Percentiles rank a stretch among this genome's conserved stretches.
Conservation (phyloP, 2,113 vertebrate genomes). For the Aythya baeri region DNA sequence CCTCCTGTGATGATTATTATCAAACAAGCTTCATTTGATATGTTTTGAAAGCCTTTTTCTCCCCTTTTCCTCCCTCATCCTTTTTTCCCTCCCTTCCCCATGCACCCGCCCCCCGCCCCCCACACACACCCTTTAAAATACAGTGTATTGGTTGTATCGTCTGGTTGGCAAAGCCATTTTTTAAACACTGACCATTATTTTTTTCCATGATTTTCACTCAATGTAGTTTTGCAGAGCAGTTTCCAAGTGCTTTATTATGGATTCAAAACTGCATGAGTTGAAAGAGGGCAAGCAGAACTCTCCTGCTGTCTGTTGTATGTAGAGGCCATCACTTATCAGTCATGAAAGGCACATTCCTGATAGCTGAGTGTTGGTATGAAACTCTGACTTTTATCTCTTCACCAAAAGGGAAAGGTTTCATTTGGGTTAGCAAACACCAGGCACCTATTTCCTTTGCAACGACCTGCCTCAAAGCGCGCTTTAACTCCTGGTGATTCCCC, state of each 20-base stretch:
- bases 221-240: background rate
- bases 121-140: background rate
- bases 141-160: background rate
- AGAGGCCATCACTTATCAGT: slow-evolving; percentile 55
- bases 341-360: slow-evolving; percentile 47
- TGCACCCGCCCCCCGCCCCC: background rate
- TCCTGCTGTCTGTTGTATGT: background rate
- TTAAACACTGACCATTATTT: background rate
- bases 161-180: background rate
- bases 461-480: background rate
- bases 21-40: background rate
- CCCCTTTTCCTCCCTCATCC: background rate
- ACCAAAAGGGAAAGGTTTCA: slow-evolving; percentile 49
- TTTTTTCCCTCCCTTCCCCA: background rate
- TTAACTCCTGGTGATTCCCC: background rate
- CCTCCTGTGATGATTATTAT: background rate
- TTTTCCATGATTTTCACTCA: background rate
- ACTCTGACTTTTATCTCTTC: slow-evolving; percentile 44
- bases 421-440: slow-evolving; percentile 22
- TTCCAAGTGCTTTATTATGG: slow-evolving; percentile 13
- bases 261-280: background rate
- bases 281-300: background rate
- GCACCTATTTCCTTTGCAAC: background rate
- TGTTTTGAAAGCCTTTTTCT: slow-evolving; percentile 29
- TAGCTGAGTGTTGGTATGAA: slow-evolving; percentile 39